phyloP scores from a whole-genome alignment of 1,140 invertebrate genomes.

The Delia radicum region DNA sequence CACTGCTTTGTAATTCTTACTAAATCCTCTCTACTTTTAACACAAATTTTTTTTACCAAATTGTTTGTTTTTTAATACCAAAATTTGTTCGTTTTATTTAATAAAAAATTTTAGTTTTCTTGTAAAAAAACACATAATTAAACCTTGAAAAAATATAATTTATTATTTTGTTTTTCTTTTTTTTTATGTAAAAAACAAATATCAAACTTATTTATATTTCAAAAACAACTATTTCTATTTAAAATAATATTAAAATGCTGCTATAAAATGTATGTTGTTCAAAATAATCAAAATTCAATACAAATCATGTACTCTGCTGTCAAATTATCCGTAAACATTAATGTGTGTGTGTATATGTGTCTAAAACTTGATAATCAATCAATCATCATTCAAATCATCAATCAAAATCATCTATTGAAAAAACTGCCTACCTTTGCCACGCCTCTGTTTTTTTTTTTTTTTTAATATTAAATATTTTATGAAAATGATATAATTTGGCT shows the following conservation, averaged over 20 bases:
- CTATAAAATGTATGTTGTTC: neutral
- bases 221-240: neutral
- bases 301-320: neutral
- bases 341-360: neutral
- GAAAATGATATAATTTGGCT: neutral
- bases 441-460: too few relatives aligned
- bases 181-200: constrained; percentile 19
- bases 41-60: neutral
- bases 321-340: too few relatives aligned
- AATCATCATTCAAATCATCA: neutral
- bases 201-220: constrained; percentile 12
- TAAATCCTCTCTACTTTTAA: neutral
- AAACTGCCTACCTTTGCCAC: neutral
- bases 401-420: neutral
- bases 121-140: neutral
- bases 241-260: neutral
- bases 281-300: neutral
- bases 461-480: neutral
- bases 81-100: neutral
- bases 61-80: neutral
- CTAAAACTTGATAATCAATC: neutral
- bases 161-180: constrained; percentile 1
- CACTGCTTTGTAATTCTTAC: neutral
- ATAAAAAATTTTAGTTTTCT: neutral
- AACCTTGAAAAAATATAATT: neutral